Base-by-base conservation (phyloP, 2,797 vertebrate genomes). In the Catharus ustulatus region DNA sequence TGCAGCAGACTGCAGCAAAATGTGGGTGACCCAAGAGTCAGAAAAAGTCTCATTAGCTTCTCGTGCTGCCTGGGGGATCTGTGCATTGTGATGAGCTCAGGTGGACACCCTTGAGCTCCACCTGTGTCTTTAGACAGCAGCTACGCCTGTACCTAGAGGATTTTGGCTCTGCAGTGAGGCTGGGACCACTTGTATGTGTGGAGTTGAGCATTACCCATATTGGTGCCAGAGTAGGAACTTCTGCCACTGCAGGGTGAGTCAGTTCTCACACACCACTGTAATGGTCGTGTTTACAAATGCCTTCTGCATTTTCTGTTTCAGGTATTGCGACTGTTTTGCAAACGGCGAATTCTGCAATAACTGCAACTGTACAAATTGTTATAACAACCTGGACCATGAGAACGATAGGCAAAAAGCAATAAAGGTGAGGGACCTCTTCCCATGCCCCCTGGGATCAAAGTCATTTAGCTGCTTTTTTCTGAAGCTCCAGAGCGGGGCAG, bases 291-390 rank as follows among this genome's bases (percentile, higher is more conserved):
- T 89, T 74, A 72, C 30, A 77, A 87, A 83, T 23, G 18, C 68
- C 32, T 61, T 71, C 58, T 91, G n/a, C 62, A 12, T 87, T 66
- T 93, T 92, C 76, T 81, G 38, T 97, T 97, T 38, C 90, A 99
- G 99, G 90, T 99, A 99, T 78, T 99, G 99, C 48, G 99, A 99
- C 97, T 99, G 99, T 94, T 99, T 99, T 97, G 99, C 99, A 61
- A 99, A 99, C 0, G 99, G 99, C 57, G 99, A 99, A 97, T 99
- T 99, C 97, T 99, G 99, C 97, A 99, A 98, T 96, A 99, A 99
- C 96, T 99, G 99, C 94, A 99, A 99, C 97, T 99, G 99, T 96
- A 99, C 99, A 74, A 99, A 99, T 96, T 99, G 99, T 96, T 99
- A 99, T 61, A 99, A 99, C 96, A 99, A 99, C 97, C 98, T 99